Conservation (phyloP, 2,888 invertebrate species). For the Pristionchus entomophagus region DNA sequence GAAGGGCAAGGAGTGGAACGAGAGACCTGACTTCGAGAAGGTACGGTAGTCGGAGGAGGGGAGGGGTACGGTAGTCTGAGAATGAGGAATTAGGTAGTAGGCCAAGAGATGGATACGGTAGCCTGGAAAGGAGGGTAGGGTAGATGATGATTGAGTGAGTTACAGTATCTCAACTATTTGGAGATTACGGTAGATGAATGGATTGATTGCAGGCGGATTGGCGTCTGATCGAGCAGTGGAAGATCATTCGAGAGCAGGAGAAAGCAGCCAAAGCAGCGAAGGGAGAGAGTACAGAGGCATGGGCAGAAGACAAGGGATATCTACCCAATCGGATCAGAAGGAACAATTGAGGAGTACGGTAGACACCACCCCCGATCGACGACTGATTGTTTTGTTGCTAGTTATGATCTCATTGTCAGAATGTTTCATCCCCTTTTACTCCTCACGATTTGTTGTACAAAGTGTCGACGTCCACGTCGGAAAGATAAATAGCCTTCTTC, state of each 20-base stretch:
- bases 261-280: conserved; percentile 64
- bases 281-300: conserved; percentile 66
- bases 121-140: not conserved
- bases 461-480: not conserved
- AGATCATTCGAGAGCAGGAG: conserved; percentile 71
- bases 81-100: not conserved
- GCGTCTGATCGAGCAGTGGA: conserved; percentile 74
- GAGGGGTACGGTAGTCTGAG: too few relatives aligned
- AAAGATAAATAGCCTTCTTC: too few relatives aligned
- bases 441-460: conserved; percentile 8
- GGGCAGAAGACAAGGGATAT: conserved; percentile 71
- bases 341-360: not conserved
- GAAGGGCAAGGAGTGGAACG: conserved; percentile 67
- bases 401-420: not conserved
- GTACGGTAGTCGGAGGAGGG: too few relatives aligned
- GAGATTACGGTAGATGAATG: not conserved
- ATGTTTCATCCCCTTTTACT: not conserved
- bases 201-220: conserved; percentile 63
- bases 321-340: conserved; percentile 62
- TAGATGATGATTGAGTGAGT: too few relatives aligned
- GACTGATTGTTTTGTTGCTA: not conserved
- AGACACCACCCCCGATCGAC: too few relatives aligned
- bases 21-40: conserved; percentile 74
- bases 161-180: too few relatives aligned
- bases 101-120: too few relatives aligned